phyloP scores from a whole-genome alignment of 2,888 invertebrate species.

The Aleiodes leptofemur region DNA sequence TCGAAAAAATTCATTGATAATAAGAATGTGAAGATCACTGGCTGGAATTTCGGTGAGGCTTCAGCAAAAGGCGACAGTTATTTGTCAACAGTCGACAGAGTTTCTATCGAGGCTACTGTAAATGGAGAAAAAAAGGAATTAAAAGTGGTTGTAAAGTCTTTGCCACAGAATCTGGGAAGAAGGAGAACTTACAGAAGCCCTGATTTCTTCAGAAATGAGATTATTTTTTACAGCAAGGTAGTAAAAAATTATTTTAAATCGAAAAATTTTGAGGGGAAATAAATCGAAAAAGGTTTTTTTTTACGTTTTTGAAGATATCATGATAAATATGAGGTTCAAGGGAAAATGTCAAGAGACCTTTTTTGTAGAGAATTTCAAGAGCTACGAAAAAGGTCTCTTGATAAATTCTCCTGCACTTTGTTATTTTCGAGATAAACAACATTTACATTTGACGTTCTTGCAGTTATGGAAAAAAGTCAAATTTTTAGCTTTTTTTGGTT shows the following conservation, averaged over 20 bases:
- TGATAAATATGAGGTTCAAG: too few species aligned
- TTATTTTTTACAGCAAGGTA: slow-evolving; percentile 79
- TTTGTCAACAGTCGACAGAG: slow-evolving; percentile 80
- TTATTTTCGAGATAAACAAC: too few species aligned
- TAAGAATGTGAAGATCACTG: slow-evolving; percentile 67
- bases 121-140: slow-evolving; percentile 70
- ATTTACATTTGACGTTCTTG: too few species aligned
- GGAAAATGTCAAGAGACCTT: too few species aligned
- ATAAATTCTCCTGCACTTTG: too few species aligned
- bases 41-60: slow-evolving; percentile 74
- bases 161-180: slow-evolving; percentile 81
- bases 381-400: too few species aligned
- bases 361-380: too few species aligned
- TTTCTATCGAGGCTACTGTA: slow-evolving; percentile 77
- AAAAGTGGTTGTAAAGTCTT: slow-evolving; percentile 81
- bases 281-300: too few species aligned
- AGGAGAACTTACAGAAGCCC: slow-evolving; percentile 81
- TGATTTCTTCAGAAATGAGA: slow-evolving; percentile 85
- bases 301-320: too few species aligned
- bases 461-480: too few species aligned
- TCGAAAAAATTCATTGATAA: slow-evolving; percentile 65
- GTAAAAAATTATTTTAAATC: slow-evolving; percentile 7
- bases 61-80: slow-evolving; percentile 83
- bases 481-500: too few species aligned
- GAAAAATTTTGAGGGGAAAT: too few species aligned